A percentile compares a stretch with the other conserved stretches of the same genome.
Conservation (phyloP, 2,888 invertebrate species). For the Stramonita haemastoma region DNA sequence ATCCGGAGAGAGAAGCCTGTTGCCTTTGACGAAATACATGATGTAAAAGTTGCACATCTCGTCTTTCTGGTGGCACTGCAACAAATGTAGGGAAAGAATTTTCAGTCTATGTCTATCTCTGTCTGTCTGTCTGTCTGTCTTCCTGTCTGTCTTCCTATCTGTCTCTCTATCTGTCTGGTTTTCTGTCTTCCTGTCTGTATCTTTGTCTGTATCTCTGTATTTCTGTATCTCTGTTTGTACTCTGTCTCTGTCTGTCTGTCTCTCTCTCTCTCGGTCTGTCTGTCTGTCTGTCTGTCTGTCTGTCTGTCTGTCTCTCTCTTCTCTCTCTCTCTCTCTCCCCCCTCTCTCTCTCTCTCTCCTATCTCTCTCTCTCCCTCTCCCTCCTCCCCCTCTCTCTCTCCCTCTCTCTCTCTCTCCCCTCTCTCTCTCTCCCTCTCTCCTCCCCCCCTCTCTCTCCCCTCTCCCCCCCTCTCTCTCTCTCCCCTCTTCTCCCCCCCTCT, state of each 20-base stretch:
- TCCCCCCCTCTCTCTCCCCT: neutral
- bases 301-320: neutral
- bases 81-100: neutral
- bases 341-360: slow-evolving; percentile 5
- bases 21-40: slow-evolving; percentile 74
- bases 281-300: neutral
- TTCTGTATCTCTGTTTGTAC: neutral
- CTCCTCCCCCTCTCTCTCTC: neutral
- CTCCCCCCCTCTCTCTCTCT: neutral
- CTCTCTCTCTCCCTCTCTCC: neutral
- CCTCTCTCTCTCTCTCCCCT: neutral
- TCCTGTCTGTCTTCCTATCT: neutral
- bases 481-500: neutral
- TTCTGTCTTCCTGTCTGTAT: neutral
- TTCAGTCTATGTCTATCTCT: neutral
- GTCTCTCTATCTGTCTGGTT: slow-evolving; percentile 50
- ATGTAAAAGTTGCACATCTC: slow-evolving; percentile 78
- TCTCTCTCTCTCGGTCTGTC: neutral
- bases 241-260: neutral
- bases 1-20: slow-evolving; percentile 56
- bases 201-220: neutral
- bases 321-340: neutral
- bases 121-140: slow-evolving; percentile 40
- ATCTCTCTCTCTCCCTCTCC: too few species aligned
- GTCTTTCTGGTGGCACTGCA: slow-evolving; percentile 83